Conservation (phyloP, 2,113 vertebrate genomes). For the Lophura nycthemera region DNA sequence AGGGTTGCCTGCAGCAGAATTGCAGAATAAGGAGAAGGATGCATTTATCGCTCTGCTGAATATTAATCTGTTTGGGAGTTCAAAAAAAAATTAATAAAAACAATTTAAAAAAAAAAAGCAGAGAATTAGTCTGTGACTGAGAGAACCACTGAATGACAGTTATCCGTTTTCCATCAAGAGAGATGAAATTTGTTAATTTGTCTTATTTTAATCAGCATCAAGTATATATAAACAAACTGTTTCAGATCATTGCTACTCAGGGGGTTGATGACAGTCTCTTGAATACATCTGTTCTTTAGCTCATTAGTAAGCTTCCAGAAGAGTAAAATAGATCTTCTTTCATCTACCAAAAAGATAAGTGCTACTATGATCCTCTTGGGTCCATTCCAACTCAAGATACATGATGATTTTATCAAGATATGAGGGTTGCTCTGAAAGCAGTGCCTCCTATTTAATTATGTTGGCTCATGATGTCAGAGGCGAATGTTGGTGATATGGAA, state of each 20-base stretch:
- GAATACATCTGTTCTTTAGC: constrained; percentile 64
- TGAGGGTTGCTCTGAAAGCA: not conserved
- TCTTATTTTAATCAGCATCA: constrained; percentile 79
- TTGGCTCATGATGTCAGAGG: not conserved
- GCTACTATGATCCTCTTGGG: not conserved
- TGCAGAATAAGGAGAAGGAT: rapidly evolving
- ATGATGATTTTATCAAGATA: not conserved
- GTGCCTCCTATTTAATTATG: not conserved
- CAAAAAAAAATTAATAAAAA: not conserved
- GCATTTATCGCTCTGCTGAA: not conserved
- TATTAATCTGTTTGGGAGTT: not conserved
- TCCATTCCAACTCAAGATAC: not conserved
- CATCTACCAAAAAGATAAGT: constrained; percentile 28
- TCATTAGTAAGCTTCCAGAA: constrained; percentile 71
- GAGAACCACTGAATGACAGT: constrained; percentile 17
- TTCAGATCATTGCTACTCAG: constrained; percentile 76
- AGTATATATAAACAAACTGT: constrained; percentile 74
- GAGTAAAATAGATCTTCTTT: constrained; percentile 19
- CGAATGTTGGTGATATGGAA: not conserved
- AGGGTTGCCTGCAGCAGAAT: not conserved
- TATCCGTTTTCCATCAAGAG: constrained; percentile 61
- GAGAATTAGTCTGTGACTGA: not conserved
- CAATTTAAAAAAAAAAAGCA: not conserved
- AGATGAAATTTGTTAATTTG: constrained; percentile 66
- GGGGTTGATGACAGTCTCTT: constrained; percentile 79